Percentiles rank a stretch among this genome's conserved stretches.
Evolutionary conservation across 2,113 vertebrate species (phyloP).

Genomic region (Chloropsis cyanopogon): DNA sequence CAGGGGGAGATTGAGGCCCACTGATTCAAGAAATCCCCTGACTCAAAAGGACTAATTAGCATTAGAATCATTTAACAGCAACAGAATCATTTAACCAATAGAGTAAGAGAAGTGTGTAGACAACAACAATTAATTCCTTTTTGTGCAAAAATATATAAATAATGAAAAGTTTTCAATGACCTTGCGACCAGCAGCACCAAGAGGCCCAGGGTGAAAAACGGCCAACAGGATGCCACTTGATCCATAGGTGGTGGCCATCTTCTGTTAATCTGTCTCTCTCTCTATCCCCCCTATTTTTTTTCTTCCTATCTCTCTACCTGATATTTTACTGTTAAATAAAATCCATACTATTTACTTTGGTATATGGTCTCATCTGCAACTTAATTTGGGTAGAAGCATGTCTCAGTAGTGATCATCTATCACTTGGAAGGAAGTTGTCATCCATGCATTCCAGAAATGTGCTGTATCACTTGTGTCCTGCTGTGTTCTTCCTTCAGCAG

Average conservation of each 20-base stretch:
- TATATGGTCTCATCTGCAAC: background rate
- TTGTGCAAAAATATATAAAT: background rate
- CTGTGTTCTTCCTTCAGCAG: background rate
- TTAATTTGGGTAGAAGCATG: background rate
- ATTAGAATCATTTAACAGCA: background rate
- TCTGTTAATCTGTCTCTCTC: background rate
- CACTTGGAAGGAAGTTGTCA: background rate
- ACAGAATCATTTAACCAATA: background rate
- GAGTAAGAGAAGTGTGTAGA: background rate
- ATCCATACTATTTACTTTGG: background rate
- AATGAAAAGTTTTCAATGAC: background rate
- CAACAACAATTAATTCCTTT: background rate
- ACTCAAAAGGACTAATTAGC: background rate
- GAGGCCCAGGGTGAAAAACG: background rate
- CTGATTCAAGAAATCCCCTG: background rate
- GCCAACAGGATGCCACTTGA: background rate
- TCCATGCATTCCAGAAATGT: background rate
- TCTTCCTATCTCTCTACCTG: background rate
- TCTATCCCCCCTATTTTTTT: rapidly evolving
- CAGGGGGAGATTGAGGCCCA: background rate
- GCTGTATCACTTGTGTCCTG: too few species aligned
- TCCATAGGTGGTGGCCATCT: background rate
- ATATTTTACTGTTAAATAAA: background rate
- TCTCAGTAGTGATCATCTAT: background rate
- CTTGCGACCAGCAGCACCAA: background rate